Evolutionary conservation across 1,140 invertebrate genomes (phyloP).

Genomic region (Monochamus saltuarius): DNA sequence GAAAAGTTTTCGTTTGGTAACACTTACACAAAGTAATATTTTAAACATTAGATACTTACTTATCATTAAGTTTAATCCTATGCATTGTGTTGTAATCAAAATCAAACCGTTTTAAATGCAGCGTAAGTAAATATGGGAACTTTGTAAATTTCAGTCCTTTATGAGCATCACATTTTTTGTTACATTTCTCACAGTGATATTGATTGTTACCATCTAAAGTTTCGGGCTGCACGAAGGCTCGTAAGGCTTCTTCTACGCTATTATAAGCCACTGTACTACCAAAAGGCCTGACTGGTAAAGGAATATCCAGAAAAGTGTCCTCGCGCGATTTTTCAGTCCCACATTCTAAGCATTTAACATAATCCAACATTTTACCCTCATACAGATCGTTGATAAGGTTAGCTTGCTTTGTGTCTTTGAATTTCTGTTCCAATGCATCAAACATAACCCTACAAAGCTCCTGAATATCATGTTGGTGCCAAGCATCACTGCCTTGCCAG

Average conservation of each 20-base stretch:
- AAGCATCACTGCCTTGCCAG: slow-evolving; percentile 85
- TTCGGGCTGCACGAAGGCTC: slow-evolving; percentile 85
- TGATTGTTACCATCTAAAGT: slow-evolving; percentile 84
- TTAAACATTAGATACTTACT: slow-evolving; percentile 59
- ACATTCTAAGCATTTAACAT: slow-evolving; percentile 89
- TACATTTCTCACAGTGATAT: slow-evolving; percentile 87
- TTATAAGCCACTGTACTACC: slow-evolving; percentile 76
- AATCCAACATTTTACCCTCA: slow-evolving; percentile 86
- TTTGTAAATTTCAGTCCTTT: slow-evolving; percentile 88
- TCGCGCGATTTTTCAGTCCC: slow-evolving; percentile 79
- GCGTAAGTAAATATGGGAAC: slow-evolving; percentile 85
- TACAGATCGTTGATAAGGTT: slow-evolving; percentile 76
- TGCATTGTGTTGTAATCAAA: slow-evolving; percentile 87
- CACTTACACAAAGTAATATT: no score
- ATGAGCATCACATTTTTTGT: slow-evolving; percentile 87
- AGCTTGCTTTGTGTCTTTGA: slow-evolving; percentile 81
- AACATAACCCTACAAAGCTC: slow-evolving; percentile 79
- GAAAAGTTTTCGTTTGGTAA: no score
- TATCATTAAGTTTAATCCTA: slow-evolving; percentile 89
- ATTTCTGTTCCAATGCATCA: slow-evolving; percentile 84
- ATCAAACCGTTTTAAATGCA: slow-evolving; percentile 90
- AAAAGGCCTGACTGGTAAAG: slow-evolving; percentile 83
- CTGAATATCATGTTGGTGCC: slow-evolving; percentile 93
- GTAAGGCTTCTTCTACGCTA: slow-evolving; percentile 82
- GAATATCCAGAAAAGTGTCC: slow-evolving; percentile 87